phyloP scores from a whole-genome alignment of 92 coral and sea anemone genomes.

The Bergia sp. region DNA sequence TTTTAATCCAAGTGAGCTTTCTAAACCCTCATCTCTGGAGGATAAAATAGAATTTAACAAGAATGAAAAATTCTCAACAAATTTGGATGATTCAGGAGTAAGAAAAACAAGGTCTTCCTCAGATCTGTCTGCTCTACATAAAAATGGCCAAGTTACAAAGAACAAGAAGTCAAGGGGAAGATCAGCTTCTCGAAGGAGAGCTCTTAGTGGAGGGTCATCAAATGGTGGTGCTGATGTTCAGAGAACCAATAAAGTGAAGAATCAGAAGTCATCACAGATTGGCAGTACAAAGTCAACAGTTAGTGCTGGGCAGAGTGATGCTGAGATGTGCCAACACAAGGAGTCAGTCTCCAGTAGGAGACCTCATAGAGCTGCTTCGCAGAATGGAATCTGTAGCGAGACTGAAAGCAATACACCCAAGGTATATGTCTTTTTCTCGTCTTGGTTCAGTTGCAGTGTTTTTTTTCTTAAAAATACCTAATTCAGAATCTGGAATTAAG shows the following conservation, averaged over 20 bases:
- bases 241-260: slow-evolving; percentile 9
- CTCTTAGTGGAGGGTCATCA: slow-evolving; percentile 2
- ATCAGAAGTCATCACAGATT: slow-evolving; percentile 1
- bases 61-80: slow-evolving; percentile 15
- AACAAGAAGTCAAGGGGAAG: background rate
- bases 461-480: too few species aligned
- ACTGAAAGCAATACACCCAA: background rate
- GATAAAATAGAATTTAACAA: slow-evolving; percentile 35
- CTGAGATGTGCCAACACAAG: background rate
- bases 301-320: background rate
- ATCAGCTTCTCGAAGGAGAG: slow-evolving; percentile 4
- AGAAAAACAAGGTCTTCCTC: slow-evolving; percentile 62
- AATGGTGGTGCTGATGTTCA: background rate
- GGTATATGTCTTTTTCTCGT: background rate
- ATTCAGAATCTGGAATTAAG: background rate
- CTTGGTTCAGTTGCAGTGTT: background rate
- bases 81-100: slow-evolving; percentile 6
- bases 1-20: slow-evolving; percentile 74
- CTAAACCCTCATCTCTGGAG: slow-evolving; percentile 75
- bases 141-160: background rate
- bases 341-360: background rate
- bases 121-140: slow-evolving; percentile 15
- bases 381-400: background rate
- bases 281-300: background rate
- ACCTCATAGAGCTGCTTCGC: slow-evolving; percentile 5